Base-by-base conservation (phyloP, 2,797 vertebrate species). In the Salmo trutta region DNA sequence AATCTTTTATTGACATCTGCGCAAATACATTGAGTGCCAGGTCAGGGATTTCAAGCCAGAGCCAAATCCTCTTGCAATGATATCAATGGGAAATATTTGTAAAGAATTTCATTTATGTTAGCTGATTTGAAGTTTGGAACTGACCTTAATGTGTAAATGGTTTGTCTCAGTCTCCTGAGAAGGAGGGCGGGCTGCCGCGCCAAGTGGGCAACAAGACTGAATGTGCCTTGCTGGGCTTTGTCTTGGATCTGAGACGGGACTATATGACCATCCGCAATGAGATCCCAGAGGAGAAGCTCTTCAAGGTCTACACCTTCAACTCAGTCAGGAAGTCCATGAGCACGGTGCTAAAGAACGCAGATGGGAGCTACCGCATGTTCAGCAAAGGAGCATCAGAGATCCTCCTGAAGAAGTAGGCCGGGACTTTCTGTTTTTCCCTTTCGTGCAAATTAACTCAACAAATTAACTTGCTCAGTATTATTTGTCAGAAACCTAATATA, bases 251-350 rank as follows among this genome's bases (percentile, higher is more conserved):
- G 86, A 95, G 91, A 80, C 94, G 94, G 83, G 96, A 98, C 88
- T 99, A 98, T 4, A 96, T 98, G 89, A 88, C 90, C 0, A 88
- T 96, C 41, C 94, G 98, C 74, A 94, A 86, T 62, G 93, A 96
- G 83, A 95, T 96, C 84, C 97, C 97, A 0, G 98, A 99, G 81
- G 98, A 99, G 91, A 97, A 95, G 66, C 94, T 99, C 7, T 98
- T 96, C 84, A 99, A 99, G 79, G 98, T 99, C 65, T 99, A 99
- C 90, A 99, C 98, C 0, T 99, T 99, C 91, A 99, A 99, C 91
- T 99, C 98, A 0, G 95, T 96, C 7, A 94, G 98, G 78, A 99
- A 99, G 87, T 99, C 97, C 65, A 99, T 99, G 98, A 99, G 98
- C 90, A 99, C 97, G 0, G 96, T 99, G 71, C 90, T 97, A 12